Percentiles rank a stretch among this genome's conserved stretches.
Evolutionary conservation across 2,888 invertebrate species (phyloP).

Genomic region (Prosapia bicincta): DNA sequence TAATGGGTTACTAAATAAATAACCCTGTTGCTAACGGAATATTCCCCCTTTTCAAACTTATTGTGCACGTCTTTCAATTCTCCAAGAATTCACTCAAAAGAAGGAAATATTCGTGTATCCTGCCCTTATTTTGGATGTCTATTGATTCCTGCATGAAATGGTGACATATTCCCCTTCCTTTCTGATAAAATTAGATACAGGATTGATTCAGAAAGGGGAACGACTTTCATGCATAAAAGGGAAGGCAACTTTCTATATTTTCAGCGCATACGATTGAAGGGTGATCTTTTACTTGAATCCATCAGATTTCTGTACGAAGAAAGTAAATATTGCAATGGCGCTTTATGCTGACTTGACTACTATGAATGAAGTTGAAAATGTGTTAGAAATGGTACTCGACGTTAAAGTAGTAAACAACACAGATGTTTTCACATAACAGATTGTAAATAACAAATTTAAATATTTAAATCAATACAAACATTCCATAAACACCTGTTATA

Average conservation of each 20-base stretch:
- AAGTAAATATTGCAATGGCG: too few species aligned
- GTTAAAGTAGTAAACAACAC: too few species aligned
- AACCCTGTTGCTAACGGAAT: too few species aligned
- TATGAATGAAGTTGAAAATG: too few species aligned
- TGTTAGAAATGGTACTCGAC: too few species aligned
- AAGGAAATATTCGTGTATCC: background rate
- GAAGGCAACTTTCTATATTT: background rate
- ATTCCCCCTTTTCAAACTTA: background rate
- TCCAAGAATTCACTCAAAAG: background rate
- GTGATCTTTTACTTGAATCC: background rate
- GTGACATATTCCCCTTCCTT: background rate
- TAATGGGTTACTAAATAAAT: too few species aligned
- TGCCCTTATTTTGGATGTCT: background rate
- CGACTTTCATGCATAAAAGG: background rate
- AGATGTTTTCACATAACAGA: too few species aligned
- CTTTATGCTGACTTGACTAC: too few species aligned
- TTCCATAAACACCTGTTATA: too few species aligned
- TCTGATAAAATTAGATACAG: background rate
- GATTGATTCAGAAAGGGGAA: background rate
- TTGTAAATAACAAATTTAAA: too few species aligned
- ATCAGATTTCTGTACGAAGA: too few species aligned
- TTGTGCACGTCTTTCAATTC: background rate
- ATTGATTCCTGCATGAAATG: background rate
- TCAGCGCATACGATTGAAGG: background rate
- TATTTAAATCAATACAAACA: too few species aligned